phyloP scores from a whole-genome alignment of 2,113 vertebrate genomes.

The Lophius piscatorius region DNA sequence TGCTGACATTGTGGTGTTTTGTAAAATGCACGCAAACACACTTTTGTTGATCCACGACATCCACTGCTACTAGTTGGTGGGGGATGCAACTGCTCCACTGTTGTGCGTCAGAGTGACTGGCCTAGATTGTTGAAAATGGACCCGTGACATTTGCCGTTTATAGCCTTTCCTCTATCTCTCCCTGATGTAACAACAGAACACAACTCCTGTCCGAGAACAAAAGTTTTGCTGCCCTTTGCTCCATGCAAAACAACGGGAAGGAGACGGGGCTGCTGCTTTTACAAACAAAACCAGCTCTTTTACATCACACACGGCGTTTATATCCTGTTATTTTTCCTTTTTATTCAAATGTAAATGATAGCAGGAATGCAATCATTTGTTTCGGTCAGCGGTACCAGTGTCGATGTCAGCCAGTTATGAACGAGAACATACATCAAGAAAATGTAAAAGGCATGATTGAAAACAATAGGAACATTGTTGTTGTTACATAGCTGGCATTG shows the following conservation, averaged over 20 bases:
- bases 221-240: conserved; percentile 21
- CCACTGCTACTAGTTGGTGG: conserved; percentile 12
- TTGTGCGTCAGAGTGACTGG: conserved; percentile 53
- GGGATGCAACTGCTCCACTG: conserved; percentile 27
- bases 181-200: conserved; percentile 50
- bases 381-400: no score
- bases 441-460: no score
- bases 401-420: no score
- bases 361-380: background rate
- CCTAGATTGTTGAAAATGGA: conserved; percentile 73
- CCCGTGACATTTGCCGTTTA: conserved; percentile 66
- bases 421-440: no score
- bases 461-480: no score
- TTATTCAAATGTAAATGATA: conserved; percentile 6
- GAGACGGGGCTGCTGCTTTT: background rate
- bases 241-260: conserved; percentile 13
- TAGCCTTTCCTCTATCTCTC: conserved; percentile 59
- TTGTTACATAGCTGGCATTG: no score
- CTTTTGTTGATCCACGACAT: conserved; percentile 37
- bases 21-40: conserved; percentile 2
- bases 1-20: background rate
- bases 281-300: conserved; percentile 1
- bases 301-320: no score
- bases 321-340: no score
- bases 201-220: conserved; percentile 36